Conservation (phyloP, 2,797 vertebrate species). For the Labeo calbasu region DNA sequence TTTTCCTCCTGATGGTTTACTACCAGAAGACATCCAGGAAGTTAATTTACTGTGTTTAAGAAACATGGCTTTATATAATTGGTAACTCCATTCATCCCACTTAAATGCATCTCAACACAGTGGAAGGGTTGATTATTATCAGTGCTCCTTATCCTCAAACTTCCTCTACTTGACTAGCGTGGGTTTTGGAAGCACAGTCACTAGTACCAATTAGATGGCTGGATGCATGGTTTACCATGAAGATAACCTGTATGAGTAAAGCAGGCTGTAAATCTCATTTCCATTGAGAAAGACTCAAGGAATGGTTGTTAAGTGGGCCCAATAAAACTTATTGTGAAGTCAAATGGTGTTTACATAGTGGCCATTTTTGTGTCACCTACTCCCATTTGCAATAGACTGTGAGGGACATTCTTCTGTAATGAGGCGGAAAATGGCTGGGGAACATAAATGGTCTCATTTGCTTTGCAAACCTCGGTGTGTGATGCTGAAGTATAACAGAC, state of each 20-base stretch:
- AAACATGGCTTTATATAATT: conserved; percentile 52
- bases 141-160: conserved; percentile 2
- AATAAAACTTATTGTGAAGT: conserved; percentile 55
- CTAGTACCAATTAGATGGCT: conserved; percentile 29
- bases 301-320: conserved; percentile 47
- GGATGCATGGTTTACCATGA: conserved; percentile 2
- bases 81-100: conserved; percentile 36
- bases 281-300: conserved; percentile 37
- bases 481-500: not conserved
- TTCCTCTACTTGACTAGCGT: conserved; percentile 17
- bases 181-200: not conserved
- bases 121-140: not conserved
- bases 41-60: conserved; percentile 49
- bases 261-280: conserved; percentile 33
- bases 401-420: conserved; percentile 73
- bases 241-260: conserved; percentile 10
- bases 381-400: conserved; percentile 62
- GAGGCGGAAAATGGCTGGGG: conserved; percentile 50
- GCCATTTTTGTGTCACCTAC: conserved; percentile 58
- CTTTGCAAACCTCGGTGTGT: not conserved
- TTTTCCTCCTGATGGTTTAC: conserved; percentile 30
- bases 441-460: conserved; percentile 36
- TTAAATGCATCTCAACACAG: conserved; percentile 37
- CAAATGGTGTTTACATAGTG: conserved; percentile 57
- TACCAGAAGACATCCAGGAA: conserved; percentile 16